Percentiles rank a stretch among this genome's conserved stretches.
phyloP scores from a whole-genome alignment of 2,888 invertebrate species.

The Phaonia tiefii region DNA sequence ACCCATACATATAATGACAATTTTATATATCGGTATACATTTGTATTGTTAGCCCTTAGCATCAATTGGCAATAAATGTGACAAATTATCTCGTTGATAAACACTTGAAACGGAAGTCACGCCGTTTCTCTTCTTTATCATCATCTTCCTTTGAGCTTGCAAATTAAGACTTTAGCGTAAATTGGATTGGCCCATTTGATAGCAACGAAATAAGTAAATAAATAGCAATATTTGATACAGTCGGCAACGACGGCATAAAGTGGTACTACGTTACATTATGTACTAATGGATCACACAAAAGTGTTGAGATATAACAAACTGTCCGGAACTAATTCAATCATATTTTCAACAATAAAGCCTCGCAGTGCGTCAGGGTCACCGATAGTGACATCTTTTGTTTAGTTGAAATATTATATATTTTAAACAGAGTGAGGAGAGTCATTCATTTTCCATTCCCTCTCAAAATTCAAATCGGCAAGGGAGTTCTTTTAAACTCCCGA shows the following conservation, averaged over 20 bases:
- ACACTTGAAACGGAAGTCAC: slow-evolving; percentile 65
- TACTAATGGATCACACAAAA: too few relatives aligned
- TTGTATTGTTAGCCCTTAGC: slow-evolving; percentile 56
- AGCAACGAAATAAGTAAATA: background rate
- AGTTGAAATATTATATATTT: too few relatives aligned
- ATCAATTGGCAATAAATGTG: slow-evolving; percentile 66
- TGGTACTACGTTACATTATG: too few relatives aligned
- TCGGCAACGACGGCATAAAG: background rate
- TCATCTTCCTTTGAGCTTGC: background rate
- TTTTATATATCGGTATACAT: background rate
- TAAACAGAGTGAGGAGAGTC: too few relatives aligned
- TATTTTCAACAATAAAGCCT: too few relatives aligned
- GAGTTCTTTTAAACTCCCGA: too few relatives aligned
- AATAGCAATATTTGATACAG: background rate
- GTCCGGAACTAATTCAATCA: too few relatives aligned
- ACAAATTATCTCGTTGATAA: slow-evolving; percentile 67
- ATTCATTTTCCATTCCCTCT: too few relatives aligned
- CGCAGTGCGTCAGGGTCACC: too few relatives aligned
- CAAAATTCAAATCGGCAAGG: too few relatives aligned
- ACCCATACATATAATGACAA: slow-evolving; percentile 20
- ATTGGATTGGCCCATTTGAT: background rate
- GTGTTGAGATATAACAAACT: too few relatives aligned
- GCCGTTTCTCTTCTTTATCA: slow-evolving; percentile 33
- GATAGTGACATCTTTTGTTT: too few relatives aligned
- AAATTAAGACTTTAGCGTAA: slow-evolving; percentile 23